Percentiles rank a stretch among this genome's conserved stretches.
Evolutionary conservation across 2,888 invertebrate genomes (phyloP).

Genomic region (Diplazon laetatorius): DNA sequence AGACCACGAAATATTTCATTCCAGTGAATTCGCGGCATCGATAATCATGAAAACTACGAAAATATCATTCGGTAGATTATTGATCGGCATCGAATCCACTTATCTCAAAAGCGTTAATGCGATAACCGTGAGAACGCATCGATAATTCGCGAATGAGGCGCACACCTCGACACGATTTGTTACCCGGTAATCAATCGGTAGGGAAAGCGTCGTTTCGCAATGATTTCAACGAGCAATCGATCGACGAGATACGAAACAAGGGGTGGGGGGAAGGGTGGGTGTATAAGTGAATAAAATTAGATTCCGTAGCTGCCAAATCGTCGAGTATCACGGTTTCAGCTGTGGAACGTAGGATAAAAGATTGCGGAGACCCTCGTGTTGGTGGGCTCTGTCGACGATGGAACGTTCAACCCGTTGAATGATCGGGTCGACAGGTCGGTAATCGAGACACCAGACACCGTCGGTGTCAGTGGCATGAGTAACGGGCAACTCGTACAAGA

Average conservation of each 20-base stretch:
- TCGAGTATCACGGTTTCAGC: constrained; percentile 26
- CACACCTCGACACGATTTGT: constrained; percentile 29
- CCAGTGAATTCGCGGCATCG: no score
- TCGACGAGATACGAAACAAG: constrained; percentile 23
- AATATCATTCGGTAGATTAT: background rate
- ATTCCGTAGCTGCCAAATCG: constrained; percentile 49
- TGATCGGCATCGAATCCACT: constrained; percentile 16
- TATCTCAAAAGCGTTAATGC: constrained; percentile 24
- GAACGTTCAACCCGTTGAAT: constrained; percentile 42
- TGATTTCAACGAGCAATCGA: constrained; percentile 17
- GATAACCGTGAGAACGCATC: constrained; percentile 56
- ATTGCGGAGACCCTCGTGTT: constrained; percentile 38
- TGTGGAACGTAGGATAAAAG: constrained; percentile 5
- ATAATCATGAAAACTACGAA: background rate
- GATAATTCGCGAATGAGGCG: constrained; percentile 38
- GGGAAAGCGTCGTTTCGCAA: constrained; percentile 11
- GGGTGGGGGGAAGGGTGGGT: no score
- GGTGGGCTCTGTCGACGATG: constrained; percentile 38
- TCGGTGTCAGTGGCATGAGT: constrained; percentile 37
- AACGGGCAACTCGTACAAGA: constrained; percentile 39
- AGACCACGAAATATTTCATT: no score
- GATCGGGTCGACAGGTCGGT: constrained; percentile 48
- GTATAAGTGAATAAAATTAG: constrained; percentile 57
- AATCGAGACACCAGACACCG: constrained; percentile 61
- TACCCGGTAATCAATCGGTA: constrained; percentile 6